These are phyloP conservation scores for Coboldia fuscipes DNA, from an alignment of 1,140 invertebrate genomes.

Conservation along the genomic window DNA sequence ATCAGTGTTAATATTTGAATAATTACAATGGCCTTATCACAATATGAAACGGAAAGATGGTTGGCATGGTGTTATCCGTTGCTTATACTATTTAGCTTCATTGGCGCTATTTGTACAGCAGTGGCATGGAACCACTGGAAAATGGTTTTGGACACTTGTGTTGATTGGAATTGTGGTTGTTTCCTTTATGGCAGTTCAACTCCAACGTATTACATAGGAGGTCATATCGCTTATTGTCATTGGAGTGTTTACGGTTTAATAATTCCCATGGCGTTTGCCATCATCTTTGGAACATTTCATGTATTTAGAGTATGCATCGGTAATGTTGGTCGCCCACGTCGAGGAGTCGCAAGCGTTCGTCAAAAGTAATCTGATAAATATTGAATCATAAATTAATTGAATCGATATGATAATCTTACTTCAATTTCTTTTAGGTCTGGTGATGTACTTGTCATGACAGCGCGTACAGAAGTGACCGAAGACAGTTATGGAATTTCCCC, in stretches of 20 bases:
- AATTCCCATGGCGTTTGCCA: slow-evolving; percentile 27
- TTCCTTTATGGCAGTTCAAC: slow-evolving; percentile 37
- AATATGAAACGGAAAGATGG: too few relatives aligned
- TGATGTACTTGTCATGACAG: slow-evolving; percentile 31
- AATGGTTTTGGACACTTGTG: slow-evolving; percentile 35
- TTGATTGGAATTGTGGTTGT: slow-evolving; percentile 38
- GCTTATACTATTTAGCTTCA: slow-evolving; percentile 23
- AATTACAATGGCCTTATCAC: too few relatives aligned
- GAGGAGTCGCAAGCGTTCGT: slow-evolving; percentile 26
- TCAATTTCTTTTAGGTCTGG: slow-evolving; percentile 21
- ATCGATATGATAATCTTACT: not conserved
- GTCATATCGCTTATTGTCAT: slow-evolving; percentile 33
- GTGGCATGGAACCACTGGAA: slow-evolving; percentile 42
- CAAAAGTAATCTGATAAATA: slow-evolving; percentile 29
- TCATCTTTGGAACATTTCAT: slow-evolving; percentile 36
- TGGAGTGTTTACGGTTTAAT: slow-evolving; percentile 34
- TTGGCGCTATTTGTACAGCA: slow-evolving; percentile 30
- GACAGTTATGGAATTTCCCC: slow-evolving; percentile 26
- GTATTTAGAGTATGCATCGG: slow-evolving; percentile 40
- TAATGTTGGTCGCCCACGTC: slow-evolving; percentile 23
- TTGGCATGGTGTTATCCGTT: slow-evolving; percentile 28
- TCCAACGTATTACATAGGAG: slow-evolving; percentile 37
- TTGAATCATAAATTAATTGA: slow-evolving; percentile 8
- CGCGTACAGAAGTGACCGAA: slow-evolving; percentile 23
- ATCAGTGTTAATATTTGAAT: too few relatives aligned